phyloP scores from a whole-genome alignment of 2,113 vertebrate genomes.

The Passer montanus region DNA sequence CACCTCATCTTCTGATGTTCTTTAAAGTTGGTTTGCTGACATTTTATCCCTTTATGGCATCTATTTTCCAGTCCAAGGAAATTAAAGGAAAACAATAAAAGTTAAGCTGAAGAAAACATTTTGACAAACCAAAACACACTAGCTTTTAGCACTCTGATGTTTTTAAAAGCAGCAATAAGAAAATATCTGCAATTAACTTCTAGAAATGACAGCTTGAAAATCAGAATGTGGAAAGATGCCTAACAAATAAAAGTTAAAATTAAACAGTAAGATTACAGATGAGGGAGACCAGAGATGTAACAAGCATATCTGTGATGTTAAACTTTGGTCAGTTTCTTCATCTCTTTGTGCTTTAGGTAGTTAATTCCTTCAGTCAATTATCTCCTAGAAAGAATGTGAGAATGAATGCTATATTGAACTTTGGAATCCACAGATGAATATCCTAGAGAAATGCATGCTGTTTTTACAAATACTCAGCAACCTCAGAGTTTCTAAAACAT shows the following conservation, averaged over 20 bases:
- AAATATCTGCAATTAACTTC: not conserved
- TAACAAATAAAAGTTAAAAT: not conserved
- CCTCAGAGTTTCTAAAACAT: not conserved
- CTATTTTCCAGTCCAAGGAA: not conserved
- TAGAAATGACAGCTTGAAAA: not conserved
- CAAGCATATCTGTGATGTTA: not conserved
- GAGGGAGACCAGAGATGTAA: not conserved
- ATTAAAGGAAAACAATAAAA: not conserved
- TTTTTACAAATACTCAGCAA: not conserved
- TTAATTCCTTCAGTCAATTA: not conserved
- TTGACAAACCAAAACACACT: not conserved
- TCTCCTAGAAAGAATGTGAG: not conserved
- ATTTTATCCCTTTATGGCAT: not conserved
- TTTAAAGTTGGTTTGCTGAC: not conserved
- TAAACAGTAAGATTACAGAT: not conserved
- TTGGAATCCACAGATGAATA: not conserved
- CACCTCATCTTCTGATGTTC: not conserved
- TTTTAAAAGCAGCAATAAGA: not conserved
- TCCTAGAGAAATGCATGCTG: not conserved
- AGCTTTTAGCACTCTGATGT: not conserved
- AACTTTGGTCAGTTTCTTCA: not conserved
- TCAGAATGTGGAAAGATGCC: not conserved
- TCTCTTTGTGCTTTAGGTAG: not conserved
- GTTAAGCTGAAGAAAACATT: not conserved
- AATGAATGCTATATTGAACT: not conserved